A percentile compares a stretch with the other conserved stretches of the same genome.
phyloP scores from a whole-genome alignment of 2,113 vertebrate genomes.

The Piaya cayana region DNA sequence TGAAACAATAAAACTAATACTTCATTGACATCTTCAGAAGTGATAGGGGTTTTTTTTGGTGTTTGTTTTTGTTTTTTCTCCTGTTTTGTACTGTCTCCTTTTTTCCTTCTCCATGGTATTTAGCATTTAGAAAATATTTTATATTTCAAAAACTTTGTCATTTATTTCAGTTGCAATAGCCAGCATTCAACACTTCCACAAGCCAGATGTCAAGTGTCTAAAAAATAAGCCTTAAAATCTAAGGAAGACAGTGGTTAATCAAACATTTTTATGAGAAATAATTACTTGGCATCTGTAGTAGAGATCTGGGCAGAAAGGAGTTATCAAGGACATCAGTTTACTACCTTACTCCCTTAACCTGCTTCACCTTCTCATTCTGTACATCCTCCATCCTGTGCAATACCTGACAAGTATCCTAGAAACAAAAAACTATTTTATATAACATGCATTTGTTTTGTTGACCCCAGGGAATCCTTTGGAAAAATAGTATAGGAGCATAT shows the following conservation, averaged over 20 bases:
- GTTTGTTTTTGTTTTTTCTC: not conserved
- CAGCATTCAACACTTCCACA: not conserved
- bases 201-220: not conserved
- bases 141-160: not conserved
- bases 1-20: not conserved
- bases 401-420: not conserved
- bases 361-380: not conserved
- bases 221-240: not conserved
- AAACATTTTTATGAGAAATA: not conserved
- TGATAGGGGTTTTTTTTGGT: not conserved
- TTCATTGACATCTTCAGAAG: not conserved
- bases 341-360: not conserved
- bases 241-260: not conserved
- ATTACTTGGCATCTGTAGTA: not conserved
- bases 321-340: not conserved
- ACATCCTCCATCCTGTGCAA: not conserved
- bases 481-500: not conserved
- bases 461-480: not conserved
- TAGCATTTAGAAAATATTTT: not conserved
- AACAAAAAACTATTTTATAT: not conserved
- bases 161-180: not conserved
- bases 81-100: too few species aligned
- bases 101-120: not conserved
- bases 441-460: not conserved
- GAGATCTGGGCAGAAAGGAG: not conserved